Percentiles rank a stretch among this genome's conserved stretches.
phyloP scores from a whole-genome alignment of 2,888 invertebrate genomes.

The Agonopterix heracliana region DNA sequence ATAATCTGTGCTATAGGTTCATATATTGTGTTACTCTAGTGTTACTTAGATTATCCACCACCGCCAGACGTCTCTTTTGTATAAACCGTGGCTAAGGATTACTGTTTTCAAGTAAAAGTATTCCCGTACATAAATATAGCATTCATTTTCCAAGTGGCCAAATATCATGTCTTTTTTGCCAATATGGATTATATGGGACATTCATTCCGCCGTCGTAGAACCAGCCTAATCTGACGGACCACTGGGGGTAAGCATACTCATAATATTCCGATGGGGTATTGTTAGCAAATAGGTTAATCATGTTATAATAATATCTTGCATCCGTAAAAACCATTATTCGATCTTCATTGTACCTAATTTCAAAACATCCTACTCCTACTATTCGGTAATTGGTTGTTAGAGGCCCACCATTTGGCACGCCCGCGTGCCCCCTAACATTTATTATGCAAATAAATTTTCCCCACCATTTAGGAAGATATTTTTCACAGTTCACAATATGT shows the following conservation, averaged over 20 bases:
- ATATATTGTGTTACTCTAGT: too few relatives aligned
- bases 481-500: slow-evolving; percentile 23
- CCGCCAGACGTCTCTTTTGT: too few relatives aligned
- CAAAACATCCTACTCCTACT: slow-evolving; percentile 42
- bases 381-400: slow-evolving; percentile 18
- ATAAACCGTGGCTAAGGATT: too few relatives aligned
- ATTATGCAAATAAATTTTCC: slow-evolving; percentile 28
- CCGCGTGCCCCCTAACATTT: slow-evolving; percentile 19
- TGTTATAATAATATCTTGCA: slow-evolving; percentile 34
- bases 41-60: too few relatives aligned
- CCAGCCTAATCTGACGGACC: slow-evolving; percentile 14
- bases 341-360: slow-evolving; percentile 47
- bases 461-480: slow-evolving; percentile 29
- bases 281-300: slow-evolving; percentile 21
- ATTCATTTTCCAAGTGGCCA: neutral
- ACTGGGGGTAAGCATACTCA: slow-evolving; percentile 50
- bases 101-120: too few relatives aligned
- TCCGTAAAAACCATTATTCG: slow-evolving; percentile 47
- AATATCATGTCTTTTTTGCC: neutral
- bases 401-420: slow-evolving; percentile 40
- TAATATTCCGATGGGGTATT: slow-evolving; percentile 35
- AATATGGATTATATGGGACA: neutral
- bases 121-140: too few relatives aligned
- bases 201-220: neutral
- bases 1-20: too few relatives aligned